Conservation (phyloP, 2,888 invertebrate species). For the Noctuana brunneofusca region DNA sequence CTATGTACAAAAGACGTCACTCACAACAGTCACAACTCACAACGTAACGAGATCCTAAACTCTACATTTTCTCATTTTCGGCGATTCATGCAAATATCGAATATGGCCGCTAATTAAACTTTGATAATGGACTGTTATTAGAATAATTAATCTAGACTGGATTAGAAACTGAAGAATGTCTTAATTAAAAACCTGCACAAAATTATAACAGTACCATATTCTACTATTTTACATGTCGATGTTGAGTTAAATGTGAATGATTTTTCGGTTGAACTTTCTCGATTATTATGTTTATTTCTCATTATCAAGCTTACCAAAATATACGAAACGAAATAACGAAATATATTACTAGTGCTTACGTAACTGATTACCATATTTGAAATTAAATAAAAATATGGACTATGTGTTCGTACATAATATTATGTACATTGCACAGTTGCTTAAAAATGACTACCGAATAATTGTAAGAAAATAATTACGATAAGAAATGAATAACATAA, state of each 20-base stretch:
- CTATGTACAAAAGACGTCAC: background rate
- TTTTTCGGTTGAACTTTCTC: background rate
- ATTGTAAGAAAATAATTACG: no score
- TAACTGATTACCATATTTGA: no score
- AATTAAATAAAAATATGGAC: no score
- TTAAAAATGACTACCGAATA: no score
- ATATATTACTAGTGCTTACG: background rate
- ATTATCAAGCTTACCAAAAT: no score
- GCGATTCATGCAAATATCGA: background rate
- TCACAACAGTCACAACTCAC: no score
- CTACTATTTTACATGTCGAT: constrained; percentile 3
- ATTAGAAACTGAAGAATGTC: constrained; percentile 16
- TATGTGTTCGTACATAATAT: no score
- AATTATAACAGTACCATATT: constrained; percentile 14
- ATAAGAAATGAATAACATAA: no score
- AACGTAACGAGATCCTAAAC: background rate
- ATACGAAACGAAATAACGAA: no score
- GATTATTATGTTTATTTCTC: background rate
- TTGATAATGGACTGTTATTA: constrained; percentile 8
- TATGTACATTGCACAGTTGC: no score
- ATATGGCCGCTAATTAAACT: background rate
- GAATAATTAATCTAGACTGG: constrained; percentile 20
- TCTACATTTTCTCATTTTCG: background rate
- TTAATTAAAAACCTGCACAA: constrained; percentile 15
- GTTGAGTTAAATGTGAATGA: background rate